Conservation (phyloP, 2,797 vertebrate genomes). For the Enteromius mattozi region DNA sequence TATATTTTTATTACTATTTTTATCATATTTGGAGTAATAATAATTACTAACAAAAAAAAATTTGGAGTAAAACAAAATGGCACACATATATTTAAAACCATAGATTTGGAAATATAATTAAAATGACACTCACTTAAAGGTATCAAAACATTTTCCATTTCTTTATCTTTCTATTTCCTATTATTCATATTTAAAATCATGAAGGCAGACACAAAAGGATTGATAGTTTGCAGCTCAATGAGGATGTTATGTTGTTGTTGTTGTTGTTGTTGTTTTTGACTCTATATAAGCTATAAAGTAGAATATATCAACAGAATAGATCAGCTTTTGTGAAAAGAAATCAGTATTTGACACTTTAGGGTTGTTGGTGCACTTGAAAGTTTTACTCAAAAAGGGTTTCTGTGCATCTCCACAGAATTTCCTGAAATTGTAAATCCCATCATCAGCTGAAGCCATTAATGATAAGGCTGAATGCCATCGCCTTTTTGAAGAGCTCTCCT, state of each 20-base stretch:
- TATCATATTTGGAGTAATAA: no score
- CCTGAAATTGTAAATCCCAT: constrained; percentile 1
- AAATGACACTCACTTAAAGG: neutral
- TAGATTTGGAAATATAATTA: neutral
- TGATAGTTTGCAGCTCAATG: neutral
- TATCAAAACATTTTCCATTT: neutral
- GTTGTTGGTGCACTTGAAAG: neutral
- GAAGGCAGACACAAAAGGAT: neutral
- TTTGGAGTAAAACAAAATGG: no score
- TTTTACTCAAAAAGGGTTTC: neutral
- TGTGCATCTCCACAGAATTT: constrained; percentile 12
- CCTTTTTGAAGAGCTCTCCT: neutral
- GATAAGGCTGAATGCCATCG: constrained; percentile 15
- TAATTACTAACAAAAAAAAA: no score
- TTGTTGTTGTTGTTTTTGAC: neutral
- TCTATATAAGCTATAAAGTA: neutral
- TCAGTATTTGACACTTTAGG: neutral
- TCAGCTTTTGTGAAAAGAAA: neutral
- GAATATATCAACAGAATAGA: neutral
- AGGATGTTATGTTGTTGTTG: neutral
- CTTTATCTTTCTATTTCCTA: neutral
- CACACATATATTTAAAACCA: neutral
- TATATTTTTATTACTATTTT: no score
- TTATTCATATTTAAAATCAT: neutral
- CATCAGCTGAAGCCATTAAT: constrained; percentile 20